phyloP scores from a whole-genome alignment of 2,888 invertebrate genomes.

The Ptychoptera contaminata region DNA sequence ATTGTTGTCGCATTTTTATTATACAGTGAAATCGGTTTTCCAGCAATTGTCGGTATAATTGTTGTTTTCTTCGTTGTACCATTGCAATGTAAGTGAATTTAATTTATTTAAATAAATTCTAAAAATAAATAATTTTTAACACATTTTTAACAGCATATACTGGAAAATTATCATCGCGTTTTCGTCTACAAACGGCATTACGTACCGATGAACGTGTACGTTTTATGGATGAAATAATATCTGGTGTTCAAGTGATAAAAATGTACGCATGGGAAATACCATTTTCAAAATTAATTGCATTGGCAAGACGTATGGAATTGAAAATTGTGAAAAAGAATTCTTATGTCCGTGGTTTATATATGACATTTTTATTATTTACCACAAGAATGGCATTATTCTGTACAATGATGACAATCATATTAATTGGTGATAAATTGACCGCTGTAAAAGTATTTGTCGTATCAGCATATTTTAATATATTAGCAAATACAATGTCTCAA shows the following conservation, averaged over 20 bases:
- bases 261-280: constrained; percentile 89
- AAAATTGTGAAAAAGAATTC: constrained; percentile 44
- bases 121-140: not conserved
- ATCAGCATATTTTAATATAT: constrained; percentile 36
- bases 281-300: constrained; percentile 56
- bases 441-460: constrained; percentile 54
- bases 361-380: constrained; percentile 66
- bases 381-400: constrained; percentile 64
- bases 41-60: constrained; percentile 52
- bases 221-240: constrained; percentile 59
- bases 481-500: constrained; percentile 39
- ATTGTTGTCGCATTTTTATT: constrained; percentile 53
- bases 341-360: constrained; percentile 46
- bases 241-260: constrained; percentile 60
- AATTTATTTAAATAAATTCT: not conserved
- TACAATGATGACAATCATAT: constrained; percentile 51
- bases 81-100: constrained; percentile 45
- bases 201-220: constrained; percentile 59
- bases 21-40: constrained; percentile 47
- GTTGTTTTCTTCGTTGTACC: constrained; percentile 58
- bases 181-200: constrained; percentile 36
- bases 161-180: constrained; percentile 19
- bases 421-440: constrained; percentile 47
- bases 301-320: constrained; percentile 47
- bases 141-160: constrained; percentile 15